phyloP scores from a whole-genome alignment of 2,888 invertebrate species.

The Disparrhopalites patrizii region DNA sequence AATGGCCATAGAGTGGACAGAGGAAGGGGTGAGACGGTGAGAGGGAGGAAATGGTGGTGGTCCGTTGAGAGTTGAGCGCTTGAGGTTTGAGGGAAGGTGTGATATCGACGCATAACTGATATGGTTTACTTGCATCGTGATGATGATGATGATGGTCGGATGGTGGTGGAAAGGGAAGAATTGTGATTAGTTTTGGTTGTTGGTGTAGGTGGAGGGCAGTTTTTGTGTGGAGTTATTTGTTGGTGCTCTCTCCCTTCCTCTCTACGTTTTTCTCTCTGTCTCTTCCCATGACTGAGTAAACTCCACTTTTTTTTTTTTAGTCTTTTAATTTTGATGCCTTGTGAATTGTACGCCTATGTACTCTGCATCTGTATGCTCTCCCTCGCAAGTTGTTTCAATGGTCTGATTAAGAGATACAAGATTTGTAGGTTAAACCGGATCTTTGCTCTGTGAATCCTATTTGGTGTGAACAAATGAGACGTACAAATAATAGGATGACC shows the following conservation, averaged over 20 bases:
- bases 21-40: too few species aligned
- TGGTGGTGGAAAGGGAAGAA: slow-evolving; percentile 3
- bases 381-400: neutral
- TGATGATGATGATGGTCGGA: neutral
- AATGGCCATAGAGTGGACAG: too few species aligned
- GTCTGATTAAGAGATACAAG: slow-evolving; percentile 7
- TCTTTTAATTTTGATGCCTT: neutral
- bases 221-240: slow-evolving; percentile 8
- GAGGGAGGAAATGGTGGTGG: too few species aligned
- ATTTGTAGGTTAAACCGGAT: slow-evolving; percentile 8
- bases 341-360: neutral
- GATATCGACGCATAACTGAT: neutral
- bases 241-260: neutral
- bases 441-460: slow-evolving; percentile 7
- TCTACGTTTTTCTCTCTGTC: neutral
- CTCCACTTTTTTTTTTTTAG: too few species aligned
- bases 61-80: neutral
- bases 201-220: slow-evolving; percentile 11
- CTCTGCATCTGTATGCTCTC: neutral
- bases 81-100: neutral
- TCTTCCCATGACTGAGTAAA: too few species aligned
- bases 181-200: slow-evolving; percentile 2
- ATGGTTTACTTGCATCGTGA: too few species aligned
- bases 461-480: slow-evolving; percentile 7
- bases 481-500: slow-evolving; percentile 8